Evolutionary conservation across 1,140 invertebrate species (phyloP), one percentile per base, ranked within the genome.

Genomic region (Zaprionus inermis): DNA sequence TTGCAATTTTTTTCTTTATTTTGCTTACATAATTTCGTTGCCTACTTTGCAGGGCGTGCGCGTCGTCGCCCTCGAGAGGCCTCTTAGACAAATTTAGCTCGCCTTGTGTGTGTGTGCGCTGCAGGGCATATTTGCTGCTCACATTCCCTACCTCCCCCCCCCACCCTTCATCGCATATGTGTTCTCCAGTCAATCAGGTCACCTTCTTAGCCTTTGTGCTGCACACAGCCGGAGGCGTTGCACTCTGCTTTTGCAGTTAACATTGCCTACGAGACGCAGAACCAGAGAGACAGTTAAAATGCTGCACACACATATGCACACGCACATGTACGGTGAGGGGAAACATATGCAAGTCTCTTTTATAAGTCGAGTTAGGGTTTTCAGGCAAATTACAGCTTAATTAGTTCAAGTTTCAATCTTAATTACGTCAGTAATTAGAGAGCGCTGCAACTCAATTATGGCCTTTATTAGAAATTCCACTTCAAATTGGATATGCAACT

Each of bases 101-200:
- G 44, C 44, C 44, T 49, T 36, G 44, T 51, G n/a, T 65, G 24
- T 28, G 20, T 59, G 22, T 55, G 6, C 28, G n/a, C 20, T n/a
- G 63, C 58, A 10, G 32, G 44, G 28, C 32, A 16, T 64, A 20
- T 56, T 16, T 46, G 46, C 38, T 20, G 18, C 11, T 46, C 5
- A 41, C 41, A n/a, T 59, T 22, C 24, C 55, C 5, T n/a, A n/a
- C n/a, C n/a, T n/a, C 4, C 10, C 34, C 20, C 4, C 14, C 55
- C 11, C 12, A 16, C 28, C 46, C 24, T 5, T 14, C 36, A 6
- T 5, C 14, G 5, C 7, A 6, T 14, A n/a, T 14, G 36, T 38
- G 2, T n/a, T 44, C 38, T 63, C 38, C 38, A 59, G 34, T 51
- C 70, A 72, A 72, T 72, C 70, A 72, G 70, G 70, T 72, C 70